A percentile compares a stretch with the other conserved stretches of the same genome.
Conservation (phyloP, 2,113 vertebrate genomes). For the Rhadina sibilatrix region DNA sequence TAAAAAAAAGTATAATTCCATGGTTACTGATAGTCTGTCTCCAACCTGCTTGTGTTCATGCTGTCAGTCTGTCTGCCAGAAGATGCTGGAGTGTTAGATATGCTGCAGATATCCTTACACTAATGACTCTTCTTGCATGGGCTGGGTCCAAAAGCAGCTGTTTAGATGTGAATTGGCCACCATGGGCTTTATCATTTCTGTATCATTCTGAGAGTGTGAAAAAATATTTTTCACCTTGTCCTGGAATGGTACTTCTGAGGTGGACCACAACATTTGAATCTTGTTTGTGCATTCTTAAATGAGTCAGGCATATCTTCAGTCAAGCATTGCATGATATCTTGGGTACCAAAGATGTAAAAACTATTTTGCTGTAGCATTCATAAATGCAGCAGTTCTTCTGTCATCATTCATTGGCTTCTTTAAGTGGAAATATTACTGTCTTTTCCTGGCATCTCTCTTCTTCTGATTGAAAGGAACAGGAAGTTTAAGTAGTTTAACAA, state of each 20-base stretch:
- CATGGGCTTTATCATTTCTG: not conserved
- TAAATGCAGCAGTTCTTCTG: not conserved
- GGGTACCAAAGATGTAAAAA: not conserved
- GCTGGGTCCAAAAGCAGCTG: not conserved
- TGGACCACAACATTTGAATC: not conserved
- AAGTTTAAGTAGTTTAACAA: not conserved
- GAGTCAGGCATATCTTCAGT: not conserved
- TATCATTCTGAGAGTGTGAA: not conserved
- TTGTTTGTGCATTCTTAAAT: not conserved
- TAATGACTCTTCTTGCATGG: not conserved
- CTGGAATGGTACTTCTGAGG: not conserved
- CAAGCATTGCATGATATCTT: not conserved
- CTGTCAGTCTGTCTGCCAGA: not conserved
- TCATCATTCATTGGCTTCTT: not conserved
- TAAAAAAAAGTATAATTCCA: not conserved
- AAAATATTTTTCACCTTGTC: not conserved
- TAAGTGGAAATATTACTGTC: not conserved
- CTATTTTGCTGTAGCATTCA: not conserved
- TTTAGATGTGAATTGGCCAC: not conserved
- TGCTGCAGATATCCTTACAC: not conserved
- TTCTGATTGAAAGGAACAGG: not conserved
- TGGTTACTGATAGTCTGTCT: not conserved
- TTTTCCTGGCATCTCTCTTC: not conserved
- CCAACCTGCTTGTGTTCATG: not conserved
- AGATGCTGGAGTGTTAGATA: not conserved